Conservation (phyloP, 2,113 vertebrate species). For the Gracilinanus agilis region DNA sequence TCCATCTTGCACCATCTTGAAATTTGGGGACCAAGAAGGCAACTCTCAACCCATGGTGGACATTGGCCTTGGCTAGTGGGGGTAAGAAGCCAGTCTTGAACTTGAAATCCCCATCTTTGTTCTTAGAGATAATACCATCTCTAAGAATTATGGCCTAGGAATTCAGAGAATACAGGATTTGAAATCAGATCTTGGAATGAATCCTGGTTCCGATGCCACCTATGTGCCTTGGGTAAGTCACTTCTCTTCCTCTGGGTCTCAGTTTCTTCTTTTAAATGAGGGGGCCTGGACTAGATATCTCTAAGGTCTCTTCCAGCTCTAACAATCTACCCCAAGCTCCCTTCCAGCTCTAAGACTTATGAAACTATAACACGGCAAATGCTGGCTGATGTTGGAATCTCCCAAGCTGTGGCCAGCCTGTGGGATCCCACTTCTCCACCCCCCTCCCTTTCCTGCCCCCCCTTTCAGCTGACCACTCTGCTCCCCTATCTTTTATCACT, state of each 20-base stretch:
- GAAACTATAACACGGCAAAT: neutral
- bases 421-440: neutral
- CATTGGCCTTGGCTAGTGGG: neutral
- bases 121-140: neutral
- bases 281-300: neutral
- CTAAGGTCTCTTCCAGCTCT: neutral
- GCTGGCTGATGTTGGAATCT: neutral
- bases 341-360: neutral
- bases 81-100: neutral
- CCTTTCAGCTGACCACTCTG: constrained; percentile 78
- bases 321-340: neutral
- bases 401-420: fast-evolving
- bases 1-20: neutral
- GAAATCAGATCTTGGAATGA: neutral
- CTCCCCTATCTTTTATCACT: constrained; percentile 73
- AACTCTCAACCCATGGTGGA: neutral
- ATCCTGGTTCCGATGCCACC: neutral
- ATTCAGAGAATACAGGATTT: neutral
- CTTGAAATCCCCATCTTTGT: neutral
- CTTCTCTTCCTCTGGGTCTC: neutral
- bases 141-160: neutral
- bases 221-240: neutral
- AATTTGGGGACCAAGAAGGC: neutral
- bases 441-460: constrained; percentile 77
- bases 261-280: neutral